Conservation (phyloP, 2,888 invertebrate genomes). For the Margaritifera margaritifera region DNA sequence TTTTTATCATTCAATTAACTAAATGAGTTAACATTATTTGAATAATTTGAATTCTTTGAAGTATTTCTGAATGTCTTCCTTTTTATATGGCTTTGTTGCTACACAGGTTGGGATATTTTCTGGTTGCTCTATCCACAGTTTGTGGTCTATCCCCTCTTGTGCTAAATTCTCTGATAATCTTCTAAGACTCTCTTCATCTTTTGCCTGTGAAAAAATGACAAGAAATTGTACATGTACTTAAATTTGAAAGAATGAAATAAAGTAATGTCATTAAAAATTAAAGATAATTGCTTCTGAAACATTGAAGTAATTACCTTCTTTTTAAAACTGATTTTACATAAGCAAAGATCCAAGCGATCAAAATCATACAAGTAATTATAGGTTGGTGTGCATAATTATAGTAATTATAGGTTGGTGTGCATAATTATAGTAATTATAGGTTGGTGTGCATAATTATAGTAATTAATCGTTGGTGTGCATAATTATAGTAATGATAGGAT, state of each 20-base stretch:
- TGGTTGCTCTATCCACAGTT: constrained; percentile 97
- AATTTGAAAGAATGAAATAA: constrained; percentile 1
- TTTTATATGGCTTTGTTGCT: constrained; percentile 92
- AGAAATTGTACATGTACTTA: constrained; percentile 2
- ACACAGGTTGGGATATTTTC: constrained; percentile 96
- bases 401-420: no score
- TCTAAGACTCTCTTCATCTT: constrained; percentile 83
- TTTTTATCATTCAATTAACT: background rate
- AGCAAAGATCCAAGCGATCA: no score
- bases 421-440: no score
- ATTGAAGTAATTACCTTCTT: no score
- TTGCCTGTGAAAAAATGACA: constrained; percentile 55
- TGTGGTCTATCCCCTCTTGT: constrained; percentile 85
- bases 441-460: no score
- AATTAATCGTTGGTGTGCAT: no score
- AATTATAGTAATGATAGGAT: no score
- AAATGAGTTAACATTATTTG: constrained; percentile 70
- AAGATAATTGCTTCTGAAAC: no score
- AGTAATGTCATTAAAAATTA: background rate
- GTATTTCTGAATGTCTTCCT: constrained; percentile 86
- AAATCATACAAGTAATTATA: no score
- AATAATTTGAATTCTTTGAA: constrained; percentile 90
- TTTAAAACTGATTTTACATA: no score
- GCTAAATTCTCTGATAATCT: constrained; percentile 82
- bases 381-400: no score